These are phyloP conservation scores for Mormyrus hasselquistii DNA, from an alignment of 2,797 vertebrate species.

Conservation along the genomic window DNA sequence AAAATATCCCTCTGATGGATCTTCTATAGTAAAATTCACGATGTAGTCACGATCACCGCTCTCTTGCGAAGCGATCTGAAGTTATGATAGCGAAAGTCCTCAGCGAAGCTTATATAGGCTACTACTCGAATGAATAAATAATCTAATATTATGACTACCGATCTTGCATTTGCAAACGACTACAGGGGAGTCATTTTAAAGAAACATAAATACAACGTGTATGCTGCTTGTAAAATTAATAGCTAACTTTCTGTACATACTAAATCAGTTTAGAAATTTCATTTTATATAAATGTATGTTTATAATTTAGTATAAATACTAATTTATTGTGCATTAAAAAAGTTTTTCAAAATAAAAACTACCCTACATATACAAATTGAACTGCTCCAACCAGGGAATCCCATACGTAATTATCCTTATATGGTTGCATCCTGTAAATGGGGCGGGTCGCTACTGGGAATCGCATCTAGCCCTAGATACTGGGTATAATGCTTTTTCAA, in stretches of 20 bases:
- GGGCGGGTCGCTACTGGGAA: slow-evolving; percentile 64
- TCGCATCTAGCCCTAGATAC: slow-evolving; percentile 32
- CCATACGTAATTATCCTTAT: slow-evolving; percentile 91
- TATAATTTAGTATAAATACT: neutral
- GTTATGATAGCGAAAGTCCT: slow-evolving; percentile 1
- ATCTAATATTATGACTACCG: neutral
- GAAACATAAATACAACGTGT: neutral
- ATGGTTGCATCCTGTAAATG: slow-evolving; percentile 87
- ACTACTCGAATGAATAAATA: neutral
- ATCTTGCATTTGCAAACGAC: neutral
- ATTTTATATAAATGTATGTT: neutral
- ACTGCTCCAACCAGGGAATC: slow-evolving; percentile 75
- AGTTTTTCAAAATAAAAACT: neutral
- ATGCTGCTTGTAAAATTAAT: neutral
- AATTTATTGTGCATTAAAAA: neutral
- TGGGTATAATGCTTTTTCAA: neutral
- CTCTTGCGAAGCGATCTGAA: neutral
- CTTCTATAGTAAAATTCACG: neutral
- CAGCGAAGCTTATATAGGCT: slow-evolving; percentile 5
- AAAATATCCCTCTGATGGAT: neutral
- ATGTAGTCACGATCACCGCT: neutral
- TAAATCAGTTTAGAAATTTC: neutral
- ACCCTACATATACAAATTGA: slow-evolving; percentile 34
- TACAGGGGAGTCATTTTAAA: neutral
- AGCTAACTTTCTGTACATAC: neutral